Conservation (phyloP, 2,888 invertebrate genomes). For the Mystacides longicornis region DNA sequence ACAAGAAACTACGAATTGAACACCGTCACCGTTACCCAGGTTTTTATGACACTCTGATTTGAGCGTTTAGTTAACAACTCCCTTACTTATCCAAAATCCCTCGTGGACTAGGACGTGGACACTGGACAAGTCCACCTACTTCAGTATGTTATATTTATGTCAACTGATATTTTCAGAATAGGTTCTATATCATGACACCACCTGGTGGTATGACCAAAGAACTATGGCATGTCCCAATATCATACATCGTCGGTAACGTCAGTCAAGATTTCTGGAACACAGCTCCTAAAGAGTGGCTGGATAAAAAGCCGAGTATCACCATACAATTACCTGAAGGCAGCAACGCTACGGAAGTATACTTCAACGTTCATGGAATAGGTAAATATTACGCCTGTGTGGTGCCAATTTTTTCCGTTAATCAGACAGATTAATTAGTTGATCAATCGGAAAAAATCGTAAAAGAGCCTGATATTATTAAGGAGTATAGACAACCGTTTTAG, state of each 20-base stretch:
- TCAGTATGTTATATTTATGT: too few relatives aligned
- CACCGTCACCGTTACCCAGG: constrained; percentile 43
- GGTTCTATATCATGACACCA: constrained; percentile 29
- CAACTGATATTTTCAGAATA: constrained; percentile 19
- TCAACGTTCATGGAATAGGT: constrained; percentile 56
- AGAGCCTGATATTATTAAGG: too few relatives aligned
- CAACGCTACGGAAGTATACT: constrained; percentile 47
- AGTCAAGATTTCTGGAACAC: constrained; percentile 31
- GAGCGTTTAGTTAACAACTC: too few relatives aligned
- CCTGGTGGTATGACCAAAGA: constrained; percentile 36
- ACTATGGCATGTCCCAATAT: constrained; percentile 57
- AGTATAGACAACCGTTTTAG: too few relatives aligned
- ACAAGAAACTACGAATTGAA: constrained; percentile 46
- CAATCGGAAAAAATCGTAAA: too few relatives aligned
- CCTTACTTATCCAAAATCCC: too few relatives aligned
- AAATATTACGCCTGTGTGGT: too few relatives aligned
- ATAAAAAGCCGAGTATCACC: constrained; percentile 27
- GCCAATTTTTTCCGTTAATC: too few relatives aligned
- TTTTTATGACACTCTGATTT: too few relatives aligned
- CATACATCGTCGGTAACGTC: constrained; percentile 34
- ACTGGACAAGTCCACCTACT: too few relatives aligned
- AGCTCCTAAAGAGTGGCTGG: constrained; percentile 37
- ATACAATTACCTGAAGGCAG: constrained; percentile 30
- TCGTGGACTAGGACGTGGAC: too few relatives aligned
- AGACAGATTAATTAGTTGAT: too few relatives aligned